Evolutionary conservation across 35 echinoderm and acorn worm species (phyloP), one percentile per base, ranked within the genome.

Genomic region (Heliocidaris erythrogramma): DNA sequence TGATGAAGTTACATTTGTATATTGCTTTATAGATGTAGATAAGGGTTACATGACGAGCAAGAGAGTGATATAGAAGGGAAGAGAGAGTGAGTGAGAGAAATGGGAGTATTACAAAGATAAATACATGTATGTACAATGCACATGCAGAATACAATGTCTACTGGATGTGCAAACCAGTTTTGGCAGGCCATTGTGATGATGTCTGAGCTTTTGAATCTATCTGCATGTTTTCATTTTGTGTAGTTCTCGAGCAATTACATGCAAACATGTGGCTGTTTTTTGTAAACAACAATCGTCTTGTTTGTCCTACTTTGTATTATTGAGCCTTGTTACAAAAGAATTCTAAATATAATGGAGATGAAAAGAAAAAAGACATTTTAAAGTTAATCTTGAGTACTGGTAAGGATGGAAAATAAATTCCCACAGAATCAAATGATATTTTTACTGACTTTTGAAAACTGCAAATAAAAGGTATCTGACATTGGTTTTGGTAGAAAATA

Each of bases 21-120:
- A 89, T 89, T 89, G 87, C 87, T 89, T 89, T 89, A 89, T 89
- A 89, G 87, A 89, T 32, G 31, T 89, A 78, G 65, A 78, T 89
- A 32, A 89, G 87, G 87, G 18, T 78, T 27, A n/a, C 87, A 18
- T 89, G 87, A 89, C 8, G 87, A 89, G 47, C 16, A 89, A 89
- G 47, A 89, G 87, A 48, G 87, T 30, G 11, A 87, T 87, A 60
- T 5, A 60, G 59, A 60, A 2, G 18, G 59, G 18, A 18, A 60
- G 59, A 60, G 18, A 60, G 59, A 10, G 59, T 7, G 65, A 78
- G 21, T 27, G 65, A 78, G 21, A 78, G 21, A 71, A 18, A 71
- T 27, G 24, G 24, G 17, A 78, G 14, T 78, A 78, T 27, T 78
- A 78, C 18, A 24, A 71, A 27, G 21, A n/a, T 78, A 7, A 42